Base-by-base conservation (phyloP, 2,113 vertebrate species). In the Dascyllus trimaculatus region DNA sequence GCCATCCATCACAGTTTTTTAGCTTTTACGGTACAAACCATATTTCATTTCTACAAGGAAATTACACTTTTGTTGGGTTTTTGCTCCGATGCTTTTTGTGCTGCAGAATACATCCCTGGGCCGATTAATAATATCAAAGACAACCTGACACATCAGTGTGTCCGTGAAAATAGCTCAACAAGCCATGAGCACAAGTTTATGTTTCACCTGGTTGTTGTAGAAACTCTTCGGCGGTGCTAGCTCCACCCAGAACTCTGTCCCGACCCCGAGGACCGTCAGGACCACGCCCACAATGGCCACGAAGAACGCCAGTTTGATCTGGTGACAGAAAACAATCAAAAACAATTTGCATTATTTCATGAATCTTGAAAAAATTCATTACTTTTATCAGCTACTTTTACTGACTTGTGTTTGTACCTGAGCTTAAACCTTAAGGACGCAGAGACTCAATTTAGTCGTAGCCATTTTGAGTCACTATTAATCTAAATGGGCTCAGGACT, bases 161-260 rank as follows among this genome's bases (percentile, higher is more conserved):
- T 8, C 13, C 2, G 40, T 43, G 0, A 9, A 32, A 46, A n/a
- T 4, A 17, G 6, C 2, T 22, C 5, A 8, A 4, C 2, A 35
- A 48, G 57, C 40, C 11, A 38, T 26, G 43, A 35, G 32, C 7
- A 35, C 7, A 7, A 6, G 32, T 35, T 35, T 35, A 13, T 11
- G 9, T 62, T 65, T 78, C 46, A 93, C 92, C 91, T 92, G 89
- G 14, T 96, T 97, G 92, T 91, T 92, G 18, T 95, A 90, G 86
- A 93, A 95, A 76, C 53, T 85, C 79, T 95, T 96, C 18, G 94
- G 85, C 0, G 96, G 95, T 13, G 94, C 85, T 64, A 97, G 92
- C 71, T 97, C 96, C 90, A 96, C 96, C 96, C 97, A 97, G 88
- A 96, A 97, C 87, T 97, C 97, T 0, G 96, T 97, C 73, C 96